Percentiles rank a stretch among this genome's conserved stretches.
phyloP scores from a whole-genome alignment of 2,888 invertebrate species.

The Ormyrus pomaceus region DNA sequence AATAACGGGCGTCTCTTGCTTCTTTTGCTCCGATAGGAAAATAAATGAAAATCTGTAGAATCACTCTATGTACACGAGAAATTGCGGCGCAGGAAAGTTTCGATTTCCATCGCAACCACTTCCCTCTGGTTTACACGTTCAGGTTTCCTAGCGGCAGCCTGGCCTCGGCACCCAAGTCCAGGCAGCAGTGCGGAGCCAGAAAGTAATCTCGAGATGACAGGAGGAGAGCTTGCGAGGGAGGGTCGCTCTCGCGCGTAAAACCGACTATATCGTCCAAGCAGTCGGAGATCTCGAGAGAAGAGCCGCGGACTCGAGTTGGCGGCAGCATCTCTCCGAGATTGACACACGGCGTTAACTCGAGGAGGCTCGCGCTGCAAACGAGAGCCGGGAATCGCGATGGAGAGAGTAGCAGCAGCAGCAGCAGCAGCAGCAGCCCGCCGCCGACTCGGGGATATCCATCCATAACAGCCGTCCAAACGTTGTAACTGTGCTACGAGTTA shows the following conservation, averaged over 20 bases:
- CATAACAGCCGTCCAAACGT: slow-evolving; percentile 67
- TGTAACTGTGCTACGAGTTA: slow-evolving; percentile 63
- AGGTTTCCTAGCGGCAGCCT: too few relatives aligned
- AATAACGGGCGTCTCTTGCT: too few relatives aligned
- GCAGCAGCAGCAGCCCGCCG: slow-evolving; percentile 53
- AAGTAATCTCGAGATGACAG: slow-evolving; percentile 55
- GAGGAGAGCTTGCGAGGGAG: slow-evolving; percentile 26
- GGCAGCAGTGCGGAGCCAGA: slow-evolving; percentile 5
- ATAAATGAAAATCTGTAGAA: too few relatives aligned
- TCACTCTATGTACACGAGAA: too few relatives aligned
- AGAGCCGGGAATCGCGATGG: slow-evolving; percentile 29
- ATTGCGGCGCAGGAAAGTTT: background rate
- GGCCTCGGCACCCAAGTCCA: too few relatives aligned
- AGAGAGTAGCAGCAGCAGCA: slow-evolving; percentile 51
- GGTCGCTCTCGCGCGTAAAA: slow-evolving; percentile 35
- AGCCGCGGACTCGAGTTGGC: background rate
- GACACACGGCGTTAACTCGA: slow-evolving; percentile 54
- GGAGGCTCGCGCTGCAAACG: slow-evolving; percentile 30
- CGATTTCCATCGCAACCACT: background rate
- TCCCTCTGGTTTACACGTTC: too few relatives aligned
- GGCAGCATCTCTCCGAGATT: slow-evolving; percentile 48
- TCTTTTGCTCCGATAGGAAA: too few relatives aligned
- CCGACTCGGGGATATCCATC: slow-evolving; percentile 63
- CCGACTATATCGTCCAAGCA: slow-evolving; percentile 25
- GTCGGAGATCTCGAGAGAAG: background rate